Evolutionary conservation across 2,888 invertebrate genomes (phyloP).

Genomic region (Leptinotarsa peninsularis): DNA sequence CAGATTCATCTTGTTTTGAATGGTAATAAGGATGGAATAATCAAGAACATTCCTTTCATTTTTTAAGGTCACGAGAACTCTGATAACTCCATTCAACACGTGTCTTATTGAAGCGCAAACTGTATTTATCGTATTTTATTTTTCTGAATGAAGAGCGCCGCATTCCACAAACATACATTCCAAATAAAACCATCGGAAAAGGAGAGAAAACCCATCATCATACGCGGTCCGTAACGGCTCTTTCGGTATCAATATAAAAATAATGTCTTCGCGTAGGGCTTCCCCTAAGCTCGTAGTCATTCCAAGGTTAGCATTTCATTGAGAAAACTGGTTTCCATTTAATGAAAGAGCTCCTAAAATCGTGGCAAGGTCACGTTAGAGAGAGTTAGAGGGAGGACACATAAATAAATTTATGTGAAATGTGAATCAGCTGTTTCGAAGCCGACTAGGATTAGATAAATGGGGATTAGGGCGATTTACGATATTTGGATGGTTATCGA

Average conservation of each 20-base stretch:
- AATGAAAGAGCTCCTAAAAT: conserved; percentile 39
- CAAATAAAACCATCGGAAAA: conserved; percentile 13
- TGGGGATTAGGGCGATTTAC: conserved; percentile 32
- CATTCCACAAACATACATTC: conserved; percentile 11
- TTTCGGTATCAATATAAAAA: conserved; percentile 36
- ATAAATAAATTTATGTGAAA: conserved; percentile 39
- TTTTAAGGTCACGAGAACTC: too few species aligned
- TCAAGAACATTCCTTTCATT: too few species aligned
- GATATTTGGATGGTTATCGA: conserved; percentile 25
- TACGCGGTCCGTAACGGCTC: conserved; percentile 12
- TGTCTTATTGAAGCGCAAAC: conserved; percentile 4
- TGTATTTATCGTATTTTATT: background rate
- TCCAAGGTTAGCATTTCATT: conserved; percentile 39
- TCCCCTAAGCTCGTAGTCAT: conserved; percentile 33
- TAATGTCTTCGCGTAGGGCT: conserved; percentile 33
- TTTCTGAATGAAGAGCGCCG: conserved; percentile 16
- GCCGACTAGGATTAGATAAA: conserved; percentile 36
- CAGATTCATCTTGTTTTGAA: too few species aligned
- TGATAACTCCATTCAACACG: background rate
- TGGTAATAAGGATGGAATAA: too few species aligned
- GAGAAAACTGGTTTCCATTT: conserved; percentile 38
- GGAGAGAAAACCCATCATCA: conserved; percentile 21
- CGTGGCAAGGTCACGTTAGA: conserved; percentile 38
- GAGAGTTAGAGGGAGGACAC: conserved; percentile 28
- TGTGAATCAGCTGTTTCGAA: conserved; percentile 39